Evolutionary conservation across 2,888 invertebrate species (phyloP), one percentile per base, ranked within the genome.

Genomic region (Orchesellides sinensis): DNA sequence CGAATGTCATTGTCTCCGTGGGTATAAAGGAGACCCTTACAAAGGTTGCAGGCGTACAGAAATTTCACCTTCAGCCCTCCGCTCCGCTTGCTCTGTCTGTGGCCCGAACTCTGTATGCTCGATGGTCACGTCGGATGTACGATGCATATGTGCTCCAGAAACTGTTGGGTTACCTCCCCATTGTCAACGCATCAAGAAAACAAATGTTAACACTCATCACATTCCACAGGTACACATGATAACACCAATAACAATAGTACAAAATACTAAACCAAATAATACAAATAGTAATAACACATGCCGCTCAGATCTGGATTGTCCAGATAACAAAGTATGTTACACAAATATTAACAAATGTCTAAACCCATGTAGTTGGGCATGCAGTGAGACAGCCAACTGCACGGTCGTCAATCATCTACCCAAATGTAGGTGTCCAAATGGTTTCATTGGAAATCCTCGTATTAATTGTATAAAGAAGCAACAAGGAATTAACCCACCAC

Each of bases 1-100:
- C n/a, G 35, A 82, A 47, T 68, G 74, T 49, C 89, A 89, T 69
- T 85, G 87, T 32, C 74, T 74, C 83, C 88, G 87, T 23, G 89
- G 89, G 5, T 89, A 89, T 47, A 86, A 85, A 35, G 89, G 90
- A 56, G 87, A 90, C 87, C 89, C 87, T 1, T 72, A 68, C 10
- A 83, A 70, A 56, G 49, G 70, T 10, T 87, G 85, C 63, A 74
- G 68, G 35, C 68, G 83, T 91, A 91, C 90, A 80, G 87, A 88
- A 40, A 69, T 66, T 88, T 88, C 89, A 88, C 90, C 47, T 90
- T 92, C 21, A 92, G 92, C 89, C 93, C 92, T 88, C 47, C 93
- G 93, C 88, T 63, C 74, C 25, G 54, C 68, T 6, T 85, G 85
- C 40, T 59, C 63, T 12, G 61, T 70, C 6, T 85, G 85, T 61